A percentile compares a stretch with the other conserved stretches of the same genome.
Evolutionary conservation across 92 coral and sea anemone species (phyloP).

Genomic region (Umimayanthus kanabou): DNA sequence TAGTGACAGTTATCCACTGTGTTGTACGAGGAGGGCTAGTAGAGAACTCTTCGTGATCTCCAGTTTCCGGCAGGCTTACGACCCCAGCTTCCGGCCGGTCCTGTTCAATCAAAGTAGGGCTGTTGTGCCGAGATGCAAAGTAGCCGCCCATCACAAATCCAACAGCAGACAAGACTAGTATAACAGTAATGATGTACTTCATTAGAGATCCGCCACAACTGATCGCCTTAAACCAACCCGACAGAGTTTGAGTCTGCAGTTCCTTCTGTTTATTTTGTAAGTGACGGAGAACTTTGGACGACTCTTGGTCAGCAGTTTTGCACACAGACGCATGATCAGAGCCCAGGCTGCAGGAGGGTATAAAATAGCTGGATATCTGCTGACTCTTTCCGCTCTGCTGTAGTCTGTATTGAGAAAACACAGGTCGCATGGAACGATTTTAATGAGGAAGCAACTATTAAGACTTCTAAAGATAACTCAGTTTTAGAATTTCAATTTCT

Average conservation of each 20-base stretch:
- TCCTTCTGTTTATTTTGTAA: neutral
- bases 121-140: neutral
- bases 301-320: conserved; percentile 6
- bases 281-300: conserved; percentile 1
- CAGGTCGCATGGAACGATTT: neutral
- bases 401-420: neutral
- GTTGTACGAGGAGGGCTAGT: neutral
- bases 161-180: neutral
- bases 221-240: neutral
- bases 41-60: neutral
- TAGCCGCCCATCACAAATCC: conserved; percentile 4
- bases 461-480: no score
- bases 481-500: neutral
- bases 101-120: neutral
- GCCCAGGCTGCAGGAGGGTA: neutral
- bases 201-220: neutral
- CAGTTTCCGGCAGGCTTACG: neutral
- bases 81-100: neutral
- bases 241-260: neutral
- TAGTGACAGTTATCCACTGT: neutral
- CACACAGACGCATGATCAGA: conserved; percentile 15
- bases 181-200: neutral
- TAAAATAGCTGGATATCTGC: neutral
- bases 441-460: neutral
- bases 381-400: neutral